Evolutionary conservation across 2,888 invertebrate genomes (phyloP).

Genomic region (Drosophila limbata): DNA sequence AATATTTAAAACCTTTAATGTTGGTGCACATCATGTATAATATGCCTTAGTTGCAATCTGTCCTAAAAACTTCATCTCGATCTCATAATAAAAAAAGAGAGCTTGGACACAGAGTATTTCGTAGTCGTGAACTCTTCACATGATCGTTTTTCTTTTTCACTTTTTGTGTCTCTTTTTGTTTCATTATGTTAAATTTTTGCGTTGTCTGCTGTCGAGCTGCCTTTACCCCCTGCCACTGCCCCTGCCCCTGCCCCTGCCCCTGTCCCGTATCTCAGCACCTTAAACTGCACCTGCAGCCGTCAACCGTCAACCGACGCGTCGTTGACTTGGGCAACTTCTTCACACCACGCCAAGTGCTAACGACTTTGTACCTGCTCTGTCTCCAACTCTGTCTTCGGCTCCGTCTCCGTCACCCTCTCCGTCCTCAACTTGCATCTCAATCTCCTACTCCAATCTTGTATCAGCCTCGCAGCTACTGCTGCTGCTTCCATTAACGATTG

Average conservation of each 20-base stretch:
- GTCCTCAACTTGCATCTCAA: conserved; percentile 13
- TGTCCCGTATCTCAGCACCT: background rate
- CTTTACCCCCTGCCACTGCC: conserved; percentile 12
- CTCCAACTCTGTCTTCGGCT: conserved; percentile 12
- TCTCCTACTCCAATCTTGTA: conserved; percentile 23
- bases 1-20: background rate
- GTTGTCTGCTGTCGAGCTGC: conserved; percentile 47
- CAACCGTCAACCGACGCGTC: conserved; percentile 26
- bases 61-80: background rate
- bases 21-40: background rate
- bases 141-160: background rate
- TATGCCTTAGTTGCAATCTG: background rate
- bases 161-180: conserved; percentile 19
- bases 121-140: background rate
- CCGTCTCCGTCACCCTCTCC: background rate
- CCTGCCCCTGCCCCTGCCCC: background rate
- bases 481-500: conserved; percentile 16
- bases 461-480: conserved; percentile 17
- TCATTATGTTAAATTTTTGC: conserved; percentile 56
- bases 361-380: conserved; percentile 74
- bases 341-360: conserved; percentile 77
- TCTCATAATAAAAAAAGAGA: background rate
- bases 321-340: conserved; percentile 66
- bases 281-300: conserved; percentile 21
- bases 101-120: background rate